Conservation (phyloP, 2,888 invertebrate genomes). For the Dryobotodes eremita region DNA sequence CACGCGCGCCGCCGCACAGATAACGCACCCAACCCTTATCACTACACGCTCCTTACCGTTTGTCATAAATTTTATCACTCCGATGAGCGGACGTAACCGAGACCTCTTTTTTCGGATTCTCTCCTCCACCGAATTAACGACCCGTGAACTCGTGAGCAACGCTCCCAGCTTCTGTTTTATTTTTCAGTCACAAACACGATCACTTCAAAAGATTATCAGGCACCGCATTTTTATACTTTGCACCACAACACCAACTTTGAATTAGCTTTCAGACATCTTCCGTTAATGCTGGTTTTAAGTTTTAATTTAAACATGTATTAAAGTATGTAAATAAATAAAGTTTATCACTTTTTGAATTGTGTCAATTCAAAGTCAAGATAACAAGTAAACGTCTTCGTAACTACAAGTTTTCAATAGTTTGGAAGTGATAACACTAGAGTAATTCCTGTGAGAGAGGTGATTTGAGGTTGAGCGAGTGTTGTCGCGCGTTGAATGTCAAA, state of each 20-base stretch:
- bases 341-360: conserved; percentile 73
- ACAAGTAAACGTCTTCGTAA: conserved; percentile 56
- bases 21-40: conserved; percentile 87
- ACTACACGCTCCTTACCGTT: conserved; percentile 88
- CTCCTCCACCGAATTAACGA: conserved; percentile 86
- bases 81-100: conserved; percentile 85
- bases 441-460: conserved; percentile 84
- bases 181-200: conserved; percentile 86
- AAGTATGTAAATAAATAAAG: conserved; percentile 73
- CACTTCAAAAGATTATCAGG: conserved; percentile 78
- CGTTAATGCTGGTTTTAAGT: conserved; percentile 35
- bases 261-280: conserved; percentile 31
- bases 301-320: conserved; percentile 50
- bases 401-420: conserved; percentile 74
- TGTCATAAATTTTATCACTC: conserved; percentile 89
- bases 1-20: conserved; percentile 75
- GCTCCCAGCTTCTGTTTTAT: conserved; percentile 78
- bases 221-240: conserved; percentile 67
- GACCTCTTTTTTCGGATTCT: conserved; percentile 82
- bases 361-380: conserved; percentile 66
- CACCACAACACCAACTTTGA: conserved; percentile 74
- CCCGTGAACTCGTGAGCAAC: conserved; percentile 86
- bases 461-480: conserved; percentile 86
- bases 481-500: conserved; percentile 86
- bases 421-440: conserved; percentile 78